These are phyloP conservation scores for Phoenicopterus ruber DNA, from an alignment of 2,113 vertebrate species.

Conservation along the genomic window DNA sequence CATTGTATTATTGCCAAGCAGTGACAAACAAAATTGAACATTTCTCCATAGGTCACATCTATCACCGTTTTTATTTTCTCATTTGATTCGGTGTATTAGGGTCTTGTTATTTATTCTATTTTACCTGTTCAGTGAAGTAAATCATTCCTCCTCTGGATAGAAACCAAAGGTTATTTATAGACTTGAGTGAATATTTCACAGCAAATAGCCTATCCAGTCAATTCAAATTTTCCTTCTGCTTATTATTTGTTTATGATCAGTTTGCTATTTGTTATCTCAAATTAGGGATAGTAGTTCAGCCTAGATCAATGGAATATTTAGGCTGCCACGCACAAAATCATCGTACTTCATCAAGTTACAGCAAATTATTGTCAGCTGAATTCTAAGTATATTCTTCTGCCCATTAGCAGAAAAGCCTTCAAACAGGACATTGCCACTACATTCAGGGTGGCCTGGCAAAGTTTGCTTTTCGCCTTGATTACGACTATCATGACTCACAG, in stretches of 20 bases:
- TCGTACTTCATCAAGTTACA: neutral
- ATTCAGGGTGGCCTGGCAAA: neutral
- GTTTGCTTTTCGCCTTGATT: neutral
- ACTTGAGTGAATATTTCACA: conserved; percentile 7
- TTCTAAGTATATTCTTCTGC: neutral
- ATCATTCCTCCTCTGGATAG: neutral
- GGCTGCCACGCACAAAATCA: neutral
- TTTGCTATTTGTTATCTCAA: conserved; percentile 28
- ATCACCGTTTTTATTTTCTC: conserved; percentile 65
- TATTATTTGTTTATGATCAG: conserved; percentile 37
- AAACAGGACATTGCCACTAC: neutral
- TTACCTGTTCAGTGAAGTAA: conserved; percentile 1
- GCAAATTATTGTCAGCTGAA: neutral
- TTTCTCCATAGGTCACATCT: conserved; percentile 70
- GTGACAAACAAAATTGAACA: conserved; percentile 57
- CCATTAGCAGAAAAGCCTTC: neutral
- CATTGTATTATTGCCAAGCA: conserved; percentile 30
- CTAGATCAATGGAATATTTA: neutral
- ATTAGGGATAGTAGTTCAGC: neutral
- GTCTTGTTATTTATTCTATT: conserved; percentile 39
- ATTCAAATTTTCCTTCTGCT: conserved; percentile 14
- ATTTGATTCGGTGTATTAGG: conserved; percentile 43
- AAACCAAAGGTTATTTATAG: conserved; percentile 24
- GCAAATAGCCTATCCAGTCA: conserved; percentile 19
- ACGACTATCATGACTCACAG: neutral